These are phyloP conservation scores for Typhlichthys subterraneus DNA, from an alignment of 2,797 vertebrate species.

Conservation along the genomic window DNA sequence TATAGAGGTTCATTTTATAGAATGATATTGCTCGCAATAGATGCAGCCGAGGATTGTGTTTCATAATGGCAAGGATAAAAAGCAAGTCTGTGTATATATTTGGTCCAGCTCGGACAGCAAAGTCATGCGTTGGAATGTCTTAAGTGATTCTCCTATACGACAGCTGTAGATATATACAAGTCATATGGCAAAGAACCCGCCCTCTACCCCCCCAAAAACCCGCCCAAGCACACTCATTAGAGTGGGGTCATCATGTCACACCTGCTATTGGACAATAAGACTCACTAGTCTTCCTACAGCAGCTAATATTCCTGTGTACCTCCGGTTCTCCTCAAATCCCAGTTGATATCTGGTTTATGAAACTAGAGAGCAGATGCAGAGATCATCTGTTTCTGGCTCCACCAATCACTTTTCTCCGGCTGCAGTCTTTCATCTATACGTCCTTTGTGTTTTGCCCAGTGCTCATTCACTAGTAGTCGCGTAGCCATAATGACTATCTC, in stretches of 20 bases:
- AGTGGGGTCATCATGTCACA: constrained; percentile 53
- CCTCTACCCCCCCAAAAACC: constrained; percentile 28
- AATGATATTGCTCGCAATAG: constrained; percentile 16
- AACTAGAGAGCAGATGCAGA: constrained; percentile 54
- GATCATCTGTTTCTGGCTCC: constrained; percentile 53
- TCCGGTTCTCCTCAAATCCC: constrained; percentile 42
- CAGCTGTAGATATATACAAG: constrained; percentile 58
- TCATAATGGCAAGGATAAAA: constrained; percentile 42
- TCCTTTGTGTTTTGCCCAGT: constrained; percentile 41
- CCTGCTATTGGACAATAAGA: constrained; percentile 68
- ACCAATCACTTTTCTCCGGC: constrained; percentile 39
- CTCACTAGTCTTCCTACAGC: constrained; percentile 42
- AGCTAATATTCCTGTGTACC: constrained; percentile 48
- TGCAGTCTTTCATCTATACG: constrained; percentile 29
- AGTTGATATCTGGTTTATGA: constrained; percentile 51
- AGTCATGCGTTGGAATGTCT: constrained; percentile 38
- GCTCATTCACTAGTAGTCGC: constrained; percentile 6
- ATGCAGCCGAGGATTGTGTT: constrained; percentile 29
- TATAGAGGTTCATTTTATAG: constrained; percentile 19
- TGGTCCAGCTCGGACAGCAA: constrained; percentile 11
- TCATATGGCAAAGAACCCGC: constrained; percentile 23
- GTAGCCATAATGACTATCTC: constrained; percentile 16
- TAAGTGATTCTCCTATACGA: constrained; percentile 25
- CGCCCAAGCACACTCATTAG: constrained; percentile 38
- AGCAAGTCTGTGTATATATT: constrained; percentile 12